Evolutionary conservation across 2,797 vertebrate species (phyloP).

Genomic region (Poeciliopsis presidionis): DNA sequence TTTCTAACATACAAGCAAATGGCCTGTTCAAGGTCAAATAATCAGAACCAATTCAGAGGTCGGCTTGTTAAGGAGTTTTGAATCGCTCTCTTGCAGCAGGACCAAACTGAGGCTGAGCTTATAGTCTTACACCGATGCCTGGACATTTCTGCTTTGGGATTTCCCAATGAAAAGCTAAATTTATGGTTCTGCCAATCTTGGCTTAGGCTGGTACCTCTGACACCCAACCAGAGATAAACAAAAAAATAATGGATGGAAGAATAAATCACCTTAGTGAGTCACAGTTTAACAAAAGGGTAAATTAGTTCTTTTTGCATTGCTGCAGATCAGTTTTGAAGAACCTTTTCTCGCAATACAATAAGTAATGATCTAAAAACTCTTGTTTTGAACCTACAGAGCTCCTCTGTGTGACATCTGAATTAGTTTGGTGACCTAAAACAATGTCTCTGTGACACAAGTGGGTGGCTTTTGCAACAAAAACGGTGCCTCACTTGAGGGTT

Average conservation of each 20-base stretch:
- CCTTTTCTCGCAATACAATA: not conserved
- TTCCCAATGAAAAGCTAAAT: not conserved
- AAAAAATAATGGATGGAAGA: too few species aligned
- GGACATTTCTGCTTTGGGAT: not conserved
- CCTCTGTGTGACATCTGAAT: not conserved
- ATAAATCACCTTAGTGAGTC: not conserved
- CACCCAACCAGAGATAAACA: too few species aligned
- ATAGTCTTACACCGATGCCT: not conserved
- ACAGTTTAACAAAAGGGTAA: not conserved
- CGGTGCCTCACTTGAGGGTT: slow-evolving; percentile 68
- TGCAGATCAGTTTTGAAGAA: not conserved
- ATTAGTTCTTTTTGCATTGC: not conserved
- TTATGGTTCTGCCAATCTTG: too few species aligned
- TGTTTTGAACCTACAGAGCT: not conserved
- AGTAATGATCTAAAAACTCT: not conserved
- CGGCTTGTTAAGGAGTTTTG: not conserved
- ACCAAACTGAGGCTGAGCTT: not conserved
- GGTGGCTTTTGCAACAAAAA: not conserved
- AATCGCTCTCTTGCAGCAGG: not conserved
- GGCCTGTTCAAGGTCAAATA: not conserved
- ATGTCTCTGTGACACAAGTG: not conserved
- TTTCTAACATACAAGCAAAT: not conserved
- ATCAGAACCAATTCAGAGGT: not conserved
- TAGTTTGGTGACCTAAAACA: not conserved
- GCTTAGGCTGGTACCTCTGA: too few species aligned